phyloP scores from a whole-genome alignment of 2,888 invertebrate genomes.

The Falcaria lacertinaria region DNA sequence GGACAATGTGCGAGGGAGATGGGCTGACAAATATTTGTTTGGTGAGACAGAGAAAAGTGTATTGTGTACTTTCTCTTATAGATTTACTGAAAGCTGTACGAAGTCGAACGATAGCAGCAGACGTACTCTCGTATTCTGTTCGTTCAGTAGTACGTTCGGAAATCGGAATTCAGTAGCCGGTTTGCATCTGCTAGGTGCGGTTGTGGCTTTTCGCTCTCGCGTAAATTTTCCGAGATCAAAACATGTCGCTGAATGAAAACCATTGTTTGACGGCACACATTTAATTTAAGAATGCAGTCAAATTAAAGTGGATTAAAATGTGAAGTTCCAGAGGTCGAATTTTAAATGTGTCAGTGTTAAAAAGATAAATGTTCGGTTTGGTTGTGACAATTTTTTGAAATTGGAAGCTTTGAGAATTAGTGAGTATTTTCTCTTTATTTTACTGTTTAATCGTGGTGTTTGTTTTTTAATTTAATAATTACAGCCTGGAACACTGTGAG shows the following conservation, averaged over 20 bases:
- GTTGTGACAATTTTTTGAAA: slow-evolving; percentile 24
- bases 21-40: slow-evolving; percentile 11
- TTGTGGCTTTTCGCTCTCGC: slow-evolving; percentile 12
- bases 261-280: slow-evolving; percentile 18
- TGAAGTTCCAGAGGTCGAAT: background rate
- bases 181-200: slow-evolving; percentile 6
- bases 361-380: slow-evolving; percentile 6
- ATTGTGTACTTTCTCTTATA: slow-evolving; percentile 67
- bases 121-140: background rate
- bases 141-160: slow-evolving; percentile 11
- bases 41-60: slow-evolving; percentile 35
- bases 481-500: background rate
- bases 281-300: background rate
- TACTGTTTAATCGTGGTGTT: background rate
- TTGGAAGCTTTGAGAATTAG: slow-evolving; percentile 16
- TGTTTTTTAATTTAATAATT: background rate
- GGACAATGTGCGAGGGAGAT: slow-evolving; percentile 49
- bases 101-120: too few species aligned
- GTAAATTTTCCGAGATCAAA: slow-evolving; percentile 26
- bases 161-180: slow-evolving; percentile 24
- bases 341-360: background rate
- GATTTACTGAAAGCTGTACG: slow-evolving; percentile 67
- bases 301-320: background rate
- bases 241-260: slow-evolving; percentile 14
- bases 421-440: slow-evolving; percentile 4